These are phyloP conservation scores for Numenius arquata DNA, from an alignment of 2,113 vertebrate genomes.

Conservation along the genomic window DNA sequence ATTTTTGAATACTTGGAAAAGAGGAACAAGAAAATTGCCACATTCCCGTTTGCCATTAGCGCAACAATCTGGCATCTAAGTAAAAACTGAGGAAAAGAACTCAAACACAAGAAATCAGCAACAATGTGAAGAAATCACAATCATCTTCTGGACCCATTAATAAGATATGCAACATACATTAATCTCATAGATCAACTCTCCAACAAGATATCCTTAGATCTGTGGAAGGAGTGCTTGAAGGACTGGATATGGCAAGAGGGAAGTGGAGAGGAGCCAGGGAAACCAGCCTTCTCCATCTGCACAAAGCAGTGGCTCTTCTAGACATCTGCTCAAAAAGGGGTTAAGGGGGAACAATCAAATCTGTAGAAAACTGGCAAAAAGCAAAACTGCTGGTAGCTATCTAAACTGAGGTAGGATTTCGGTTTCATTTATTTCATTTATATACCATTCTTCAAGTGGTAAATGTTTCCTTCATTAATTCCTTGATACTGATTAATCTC, in stretches of 20 bases:
- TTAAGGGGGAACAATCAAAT: neutral
- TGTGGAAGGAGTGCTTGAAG: neutral
- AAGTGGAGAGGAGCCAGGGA: neutral
- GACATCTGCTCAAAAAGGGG: neutral
- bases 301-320: neutral
- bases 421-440: neutral
- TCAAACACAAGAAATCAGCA: neutral
- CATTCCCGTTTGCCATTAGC: neutral
- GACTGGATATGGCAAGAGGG: neutral
- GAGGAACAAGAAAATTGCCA: neutral
- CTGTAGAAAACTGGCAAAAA: neutral
- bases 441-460: neutral
- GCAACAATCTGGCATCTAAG: neutral
- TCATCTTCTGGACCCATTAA: neutral
- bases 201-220: neutral
- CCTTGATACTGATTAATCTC: neutral
- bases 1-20: neutral
- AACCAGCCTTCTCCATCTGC: neutral
- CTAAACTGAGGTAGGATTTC: neutral
- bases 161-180: neutral
- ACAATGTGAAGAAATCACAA: neutral
- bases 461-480: neutral
- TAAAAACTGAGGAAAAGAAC: neutral
- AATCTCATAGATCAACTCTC: neutral
- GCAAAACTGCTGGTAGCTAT: neutral